Percentiles rank a stretch among this genome's conserved stretches.
phyloP scores from a whole-genome alignment of 2,113 vertebrate species.

The Columbina picui region DNA sequence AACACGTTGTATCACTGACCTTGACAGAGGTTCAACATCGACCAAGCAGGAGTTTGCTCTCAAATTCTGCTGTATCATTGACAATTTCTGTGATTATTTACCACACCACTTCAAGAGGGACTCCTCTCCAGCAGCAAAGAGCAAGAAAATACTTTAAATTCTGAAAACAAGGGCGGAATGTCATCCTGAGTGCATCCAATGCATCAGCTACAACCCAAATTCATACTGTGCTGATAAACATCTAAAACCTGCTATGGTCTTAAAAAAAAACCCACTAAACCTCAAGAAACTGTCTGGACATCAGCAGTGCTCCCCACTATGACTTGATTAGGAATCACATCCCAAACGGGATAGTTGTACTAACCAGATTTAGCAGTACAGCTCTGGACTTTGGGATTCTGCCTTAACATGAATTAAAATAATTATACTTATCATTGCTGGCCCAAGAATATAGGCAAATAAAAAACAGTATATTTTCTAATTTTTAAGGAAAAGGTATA shows the following conservation, averaged over 20 bases:
- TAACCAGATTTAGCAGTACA: neutral
- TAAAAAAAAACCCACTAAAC: neutral
- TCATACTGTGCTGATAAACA: neutral
- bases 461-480: neutral
- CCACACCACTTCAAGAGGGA: neutral
- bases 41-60: neutral
- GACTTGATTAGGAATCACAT: neutral
- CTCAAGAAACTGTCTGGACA: neutral
- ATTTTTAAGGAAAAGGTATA: neutral
- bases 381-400: neutral
- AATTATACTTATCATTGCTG: neutral
- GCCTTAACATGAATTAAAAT: neutral
- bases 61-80: neutral
- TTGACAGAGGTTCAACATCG: neutral
- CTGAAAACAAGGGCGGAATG: neutral
- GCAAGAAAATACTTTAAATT: neutral
- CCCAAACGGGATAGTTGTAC: neutral
- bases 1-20: neutral
- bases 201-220: neutral
- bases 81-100: neutral
- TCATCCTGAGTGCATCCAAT: neutral
- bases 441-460: neutral
- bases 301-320: fast-evolving
- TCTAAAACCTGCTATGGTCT: neutral
- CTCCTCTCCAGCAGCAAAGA: neutral